Percentiles rank a stretch among this genome's conserved stretches.
Conservation (phyloP, 2,113 vertebrate genomes). For the mouse (Mus musculus) region DNA sequence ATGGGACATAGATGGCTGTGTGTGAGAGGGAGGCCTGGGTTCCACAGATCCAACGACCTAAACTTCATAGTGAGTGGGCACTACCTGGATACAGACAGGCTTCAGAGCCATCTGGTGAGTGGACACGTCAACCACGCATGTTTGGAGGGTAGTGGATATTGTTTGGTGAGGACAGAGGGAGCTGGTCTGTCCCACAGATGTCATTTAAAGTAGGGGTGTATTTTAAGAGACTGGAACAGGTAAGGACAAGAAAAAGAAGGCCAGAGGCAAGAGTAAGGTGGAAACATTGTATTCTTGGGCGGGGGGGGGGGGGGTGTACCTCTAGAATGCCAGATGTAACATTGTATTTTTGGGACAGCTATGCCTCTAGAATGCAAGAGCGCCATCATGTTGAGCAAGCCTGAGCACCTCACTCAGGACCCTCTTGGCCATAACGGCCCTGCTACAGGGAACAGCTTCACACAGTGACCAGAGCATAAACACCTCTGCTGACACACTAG, state of each 20-base stretch:
- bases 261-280: fast-evolving
- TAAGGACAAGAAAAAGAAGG: fast-evolving
- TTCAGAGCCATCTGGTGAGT: fast-evolving
- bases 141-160: fast-evolving
- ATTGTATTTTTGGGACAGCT: fast-evolving
- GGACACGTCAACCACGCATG: fast-evolving
- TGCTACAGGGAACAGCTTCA: fast-evolving
- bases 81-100: neutral
- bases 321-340: too few relatives aligned
- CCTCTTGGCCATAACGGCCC: neutral
- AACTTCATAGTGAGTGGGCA: fast-evolving
- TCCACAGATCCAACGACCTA: fast-evolving
- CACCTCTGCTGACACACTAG: neutral
- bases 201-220: neutral
- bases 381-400: fast-evolving
- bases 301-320: fast-evolving
- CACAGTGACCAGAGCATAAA: constrained; percentile 16
- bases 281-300: too few relatives aligned
- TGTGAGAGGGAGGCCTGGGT: fast-evolving
- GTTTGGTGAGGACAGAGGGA: fast-evolving
- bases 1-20: fast-evolving
- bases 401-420: fast-evolving
- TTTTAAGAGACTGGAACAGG: neutral
- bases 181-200: fast-evolving
- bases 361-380: fast-evolving